phyloP scores from a whole-genome alignment of 1,140 invertebrate genomes.

The Habropoda laboriosa region DNA sequence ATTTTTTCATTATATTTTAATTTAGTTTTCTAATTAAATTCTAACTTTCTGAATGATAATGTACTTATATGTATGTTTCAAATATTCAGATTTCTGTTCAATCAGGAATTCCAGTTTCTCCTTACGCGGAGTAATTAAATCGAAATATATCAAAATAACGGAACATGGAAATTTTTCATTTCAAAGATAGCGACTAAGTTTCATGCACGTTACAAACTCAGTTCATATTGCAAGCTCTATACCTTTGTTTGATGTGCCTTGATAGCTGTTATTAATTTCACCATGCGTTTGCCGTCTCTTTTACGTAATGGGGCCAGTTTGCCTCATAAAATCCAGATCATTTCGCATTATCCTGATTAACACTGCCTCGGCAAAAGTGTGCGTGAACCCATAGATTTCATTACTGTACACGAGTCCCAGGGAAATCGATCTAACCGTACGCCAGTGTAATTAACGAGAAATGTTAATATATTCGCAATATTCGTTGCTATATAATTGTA shows the following conservation, averaged over 20 bases:
- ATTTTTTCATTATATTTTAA: too few species aligned
- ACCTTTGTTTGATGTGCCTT: not conserved
- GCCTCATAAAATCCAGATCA: not conserved
- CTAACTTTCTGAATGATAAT: too few species aligned
- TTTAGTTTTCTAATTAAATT: too few species aligned
- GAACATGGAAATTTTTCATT: not conserved
- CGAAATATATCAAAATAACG: not conserved
- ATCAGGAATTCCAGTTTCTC: too few species aligned
- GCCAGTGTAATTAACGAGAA: not conserved
- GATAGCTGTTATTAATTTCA: constrained; percentile 10
- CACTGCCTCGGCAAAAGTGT: not conserved
- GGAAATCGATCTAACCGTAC: constrained; percentile 3
- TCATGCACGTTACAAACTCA: not conserved
- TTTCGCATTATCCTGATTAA: constrained; percentile 14
- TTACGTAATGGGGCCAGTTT: not conserved
- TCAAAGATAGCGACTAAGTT: not conserved
- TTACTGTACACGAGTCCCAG: constrained; percentile 6
- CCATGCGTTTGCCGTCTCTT: not conserved
- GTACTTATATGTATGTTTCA: too few species aligned
- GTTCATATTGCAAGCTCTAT: not conserved
- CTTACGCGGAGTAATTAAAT: too few species aligned
- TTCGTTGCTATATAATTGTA: constrained; percentile 8
- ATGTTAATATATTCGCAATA: constrained; percentile 18
- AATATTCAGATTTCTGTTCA: too few species aligned
- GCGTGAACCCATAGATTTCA: constrained; percentile 18